These are phyloP conservation scores for Clitarchus hookeri DNA, from an alignment of 2,888 invertebrate genomes.

Conservation along the genomic window DNA sequence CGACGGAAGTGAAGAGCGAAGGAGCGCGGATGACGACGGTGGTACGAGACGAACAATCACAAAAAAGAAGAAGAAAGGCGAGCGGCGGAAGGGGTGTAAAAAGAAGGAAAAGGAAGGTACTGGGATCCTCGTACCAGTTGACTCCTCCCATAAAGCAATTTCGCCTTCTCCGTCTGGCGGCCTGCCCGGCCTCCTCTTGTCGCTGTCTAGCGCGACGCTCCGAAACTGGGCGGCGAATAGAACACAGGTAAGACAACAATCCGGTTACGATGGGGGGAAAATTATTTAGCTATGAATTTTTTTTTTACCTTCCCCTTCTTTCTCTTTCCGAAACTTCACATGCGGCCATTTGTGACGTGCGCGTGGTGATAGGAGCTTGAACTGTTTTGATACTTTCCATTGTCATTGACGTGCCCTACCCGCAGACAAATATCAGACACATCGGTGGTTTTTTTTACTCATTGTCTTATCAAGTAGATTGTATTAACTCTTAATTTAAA, in stretches of 20 bases:
- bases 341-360: neutral
- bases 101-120: neutral
- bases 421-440: too few relatives aligned
- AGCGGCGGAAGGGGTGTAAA: neutral
- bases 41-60: neutral
- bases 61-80: neutral
- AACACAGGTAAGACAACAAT: neutral
- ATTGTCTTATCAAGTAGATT: too few relatives aligned
- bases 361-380: neutral
- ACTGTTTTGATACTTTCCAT: too few relatives aligned
- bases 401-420: too few relatives aligned
- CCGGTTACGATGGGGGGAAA: neutral
- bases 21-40: constrained; percentile 7
- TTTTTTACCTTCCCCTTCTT: neutral
- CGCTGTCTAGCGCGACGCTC: neutral
- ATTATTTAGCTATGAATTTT: neutral
- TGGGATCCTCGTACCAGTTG: neutral
- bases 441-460: too few relatives aligned
- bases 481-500: too few relatives aligned
- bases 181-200: neutral
- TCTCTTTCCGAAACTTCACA: neutral
- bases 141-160: constrained; percentile 14
- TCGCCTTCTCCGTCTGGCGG: neutral
- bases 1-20: neutral
- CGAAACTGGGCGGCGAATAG: neutral